These are phyloP conservation scores for Lepidocyrtinus sp. DNA, from an alignment of 2,888 invertebrate genomes.

Conservation along the genomic window DNA sequence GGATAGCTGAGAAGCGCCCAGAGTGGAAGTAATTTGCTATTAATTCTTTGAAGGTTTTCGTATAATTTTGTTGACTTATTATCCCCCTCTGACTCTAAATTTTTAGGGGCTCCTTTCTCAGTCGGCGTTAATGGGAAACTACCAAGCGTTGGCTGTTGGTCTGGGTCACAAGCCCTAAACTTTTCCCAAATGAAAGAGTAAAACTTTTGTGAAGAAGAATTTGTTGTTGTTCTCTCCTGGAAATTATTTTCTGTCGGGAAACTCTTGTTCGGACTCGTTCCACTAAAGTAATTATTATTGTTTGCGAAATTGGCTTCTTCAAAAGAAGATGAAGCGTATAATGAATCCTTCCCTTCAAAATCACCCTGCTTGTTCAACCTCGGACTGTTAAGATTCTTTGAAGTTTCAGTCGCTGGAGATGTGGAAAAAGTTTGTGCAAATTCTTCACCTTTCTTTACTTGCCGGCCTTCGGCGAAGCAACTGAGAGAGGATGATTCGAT, in stretches of 20 bases:
- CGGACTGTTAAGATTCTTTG: constrained; percentile 12
- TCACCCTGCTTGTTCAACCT: no score
- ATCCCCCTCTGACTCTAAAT: no score
- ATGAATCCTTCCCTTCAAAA: constrained; percentile 7
- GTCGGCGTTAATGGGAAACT: neutral
- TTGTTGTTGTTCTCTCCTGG: constrained; percentile 23
- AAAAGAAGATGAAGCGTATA: constrained; percentile 24
- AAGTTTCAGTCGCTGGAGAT: constrained; percentile 13
- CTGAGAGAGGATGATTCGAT: constrained; percentile 55
- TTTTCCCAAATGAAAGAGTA: constrained; percentile 51
- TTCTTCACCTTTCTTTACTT: constrained; percentile 34
- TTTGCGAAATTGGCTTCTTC: constrained; percentile 31
- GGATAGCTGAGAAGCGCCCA: constrained; percentile 58
- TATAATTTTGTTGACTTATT: constrained; percentile 39
- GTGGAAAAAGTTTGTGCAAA: constrained; percentile 46
- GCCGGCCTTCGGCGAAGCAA: constrained; percentile 28
- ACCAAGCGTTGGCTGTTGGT: constrained; percentile 19
- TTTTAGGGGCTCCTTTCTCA: neutral
- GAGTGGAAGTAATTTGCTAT: constrained; percentile 51
- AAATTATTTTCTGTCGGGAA: constrained; percentile 38
- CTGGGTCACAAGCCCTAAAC: constrained; percentile 43
- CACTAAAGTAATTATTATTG: constrained; percentile 51
- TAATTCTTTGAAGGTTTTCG: constrained; percentile 43
- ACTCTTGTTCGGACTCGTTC: constrained; percentile 20
- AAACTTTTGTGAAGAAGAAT: constrained; percentile 34